These are phyloP conservation scores for Zaprionus kolodkinae DNA, from an alignment of 1,140 invertebrate species.

Conservation along the genomic window DNA sequence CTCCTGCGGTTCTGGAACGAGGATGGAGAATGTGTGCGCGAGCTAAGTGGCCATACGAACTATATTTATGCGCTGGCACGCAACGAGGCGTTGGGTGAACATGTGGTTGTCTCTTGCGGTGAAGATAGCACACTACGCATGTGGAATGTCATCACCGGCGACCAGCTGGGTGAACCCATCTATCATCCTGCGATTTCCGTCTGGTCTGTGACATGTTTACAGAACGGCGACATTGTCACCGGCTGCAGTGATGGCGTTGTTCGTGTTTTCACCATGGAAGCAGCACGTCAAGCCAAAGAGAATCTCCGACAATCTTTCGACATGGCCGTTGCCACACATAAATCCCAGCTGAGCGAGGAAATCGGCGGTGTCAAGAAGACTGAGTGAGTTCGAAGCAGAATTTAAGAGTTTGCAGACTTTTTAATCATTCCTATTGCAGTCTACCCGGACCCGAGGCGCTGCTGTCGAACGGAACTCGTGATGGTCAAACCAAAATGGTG, in stretches of 20 bases:
- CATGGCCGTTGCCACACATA: conserved; percentile 88
- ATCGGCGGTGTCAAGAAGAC: conserved; percentile 93
- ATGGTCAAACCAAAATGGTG: conserved; percentile 95
- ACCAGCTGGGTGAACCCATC: conserved; percentile 87
- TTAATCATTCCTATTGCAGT: conserved; percentile 81
- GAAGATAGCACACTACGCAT: conserved; percentile 95
- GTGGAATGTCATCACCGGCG: conserved; percentile 87
- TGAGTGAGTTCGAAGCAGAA: conserved; percentile 84
- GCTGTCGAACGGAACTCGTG: conserved; percentile 89
- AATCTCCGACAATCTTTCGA: conserved; percentile 88
- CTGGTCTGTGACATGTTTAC: conserved; percentile 92
- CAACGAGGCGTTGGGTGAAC: conserved; percentile 86
- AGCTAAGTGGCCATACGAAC: conserved; percentile 92
- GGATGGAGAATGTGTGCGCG: conserved; percentile 90
- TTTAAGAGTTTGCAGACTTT: not conserved
- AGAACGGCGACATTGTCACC: conserved; percentile 95
- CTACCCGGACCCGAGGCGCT: conserved; percentile 92
- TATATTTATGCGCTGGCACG: conserved; percentile 88
- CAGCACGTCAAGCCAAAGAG: conserved; percentile 88
- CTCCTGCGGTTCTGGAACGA: conserved; percentile 92
- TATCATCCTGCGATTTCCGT: conserved; percentile 93
- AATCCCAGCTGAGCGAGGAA: conserved; percentile 78
- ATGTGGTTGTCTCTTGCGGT: conserved; percentile 90
- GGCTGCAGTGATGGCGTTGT: conserved; percentile 94
- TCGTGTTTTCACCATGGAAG: conserved; percentile 92